A percentile compares a stretch with the other conserved stretches of the same genome.
Evolutionary conservation across 2,797 vertebrate species (phyloP).

Genomic region (Amazonetta brasiliensis): DNA sequence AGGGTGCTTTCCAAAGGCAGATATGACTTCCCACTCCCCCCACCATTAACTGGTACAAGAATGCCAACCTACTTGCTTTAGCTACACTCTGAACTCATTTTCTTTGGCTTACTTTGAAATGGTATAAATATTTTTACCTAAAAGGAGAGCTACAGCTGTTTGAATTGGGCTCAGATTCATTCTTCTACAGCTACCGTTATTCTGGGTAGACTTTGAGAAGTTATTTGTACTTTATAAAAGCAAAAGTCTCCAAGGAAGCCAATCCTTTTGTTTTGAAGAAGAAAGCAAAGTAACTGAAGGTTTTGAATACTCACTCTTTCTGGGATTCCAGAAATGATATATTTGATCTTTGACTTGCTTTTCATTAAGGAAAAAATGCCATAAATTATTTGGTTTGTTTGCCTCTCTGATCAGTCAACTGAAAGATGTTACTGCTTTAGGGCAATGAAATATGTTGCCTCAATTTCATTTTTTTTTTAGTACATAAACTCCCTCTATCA

Average conservation of each 20-base stretch:
- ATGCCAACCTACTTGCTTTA: slow-evolving; percentile 15
- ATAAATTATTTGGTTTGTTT: slow-evolving; percentile 60
- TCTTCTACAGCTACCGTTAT: slow-evolving; percentile 1
- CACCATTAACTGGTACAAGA: background rate
- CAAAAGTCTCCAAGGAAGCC: slow-evolving; percentile 45
- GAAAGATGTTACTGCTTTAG: slow-evolving; percentile 42
- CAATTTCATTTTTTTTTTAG: slow-evolving; percentile 18
- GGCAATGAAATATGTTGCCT: background rate
- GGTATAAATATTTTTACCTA: slow-evolving; percentile 23
- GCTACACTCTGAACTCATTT: slow-evolving; percentile 9
- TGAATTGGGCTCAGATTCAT: background rate
- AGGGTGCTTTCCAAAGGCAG: background rate
- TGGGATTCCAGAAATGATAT: slow-evolving; percentile 1
- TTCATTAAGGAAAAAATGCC: slow-evolving; percentile 57
- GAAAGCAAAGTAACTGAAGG: slow-evolving; percentile 51
- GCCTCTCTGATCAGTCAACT: slow-evolving; percentile 34
- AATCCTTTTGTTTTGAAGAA: slow-evolving; percentile 47
- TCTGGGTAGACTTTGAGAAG: slow-evolving; percentile 28
- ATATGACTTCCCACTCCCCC: background rate
- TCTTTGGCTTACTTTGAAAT: slow-evolving; percentile 6
- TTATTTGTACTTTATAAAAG: slow-evolving; percentile 47
- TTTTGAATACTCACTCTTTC: slow-evolving; percentile 12
- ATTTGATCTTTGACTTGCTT: slow-evolving; percentile 51
- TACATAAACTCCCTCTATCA: background rate
- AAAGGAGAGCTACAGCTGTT: background rate